Conservation (phyloP, 2,113 vertebrate genomes). For the Plecturocebus donacophilus region DNA sequence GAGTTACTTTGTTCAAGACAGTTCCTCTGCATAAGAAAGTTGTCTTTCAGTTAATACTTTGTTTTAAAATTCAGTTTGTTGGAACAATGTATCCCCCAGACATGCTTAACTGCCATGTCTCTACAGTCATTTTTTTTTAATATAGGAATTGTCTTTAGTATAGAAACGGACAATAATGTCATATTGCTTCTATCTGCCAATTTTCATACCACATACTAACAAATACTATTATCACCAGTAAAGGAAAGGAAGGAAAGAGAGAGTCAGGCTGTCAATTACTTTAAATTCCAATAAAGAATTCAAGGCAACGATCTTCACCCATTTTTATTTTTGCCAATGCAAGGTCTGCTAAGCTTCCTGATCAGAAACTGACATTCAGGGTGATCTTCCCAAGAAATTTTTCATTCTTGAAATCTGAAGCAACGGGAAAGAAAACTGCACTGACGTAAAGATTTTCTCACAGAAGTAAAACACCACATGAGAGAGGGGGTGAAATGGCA, state of each 20-base stretch:
- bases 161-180: background rate
- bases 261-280: background rate
- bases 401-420: background rate
- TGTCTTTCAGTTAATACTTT: background rate
- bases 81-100: background rate
- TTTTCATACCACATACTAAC: background rate
- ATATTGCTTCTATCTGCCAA: background rate
- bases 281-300: constrained; percentile 42
- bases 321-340: constrained; percentile 42
- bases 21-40: background rate
- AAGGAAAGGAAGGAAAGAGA: background rate
- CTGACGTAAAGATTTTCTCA: background rate
- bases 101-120: background rate
- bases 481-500: background rate
- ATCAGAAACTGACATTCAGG: background rate
- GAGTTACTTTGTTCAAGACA: background rate
- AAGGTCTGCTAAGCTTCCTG: background rate
- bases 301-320: background rate
- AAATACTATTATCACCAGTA: background rate
- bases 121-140: background rate
- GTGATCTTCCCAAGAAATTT: background rate
- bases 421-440: background rate
- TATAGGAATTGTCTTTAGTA: background rate
- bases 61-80: background rate
- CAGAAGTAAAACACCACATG: background rate